Evolutionary conservation across 2,888 invertebrate genomes (phyloP).

Genomic region (Dryobota labecula): DNA sequence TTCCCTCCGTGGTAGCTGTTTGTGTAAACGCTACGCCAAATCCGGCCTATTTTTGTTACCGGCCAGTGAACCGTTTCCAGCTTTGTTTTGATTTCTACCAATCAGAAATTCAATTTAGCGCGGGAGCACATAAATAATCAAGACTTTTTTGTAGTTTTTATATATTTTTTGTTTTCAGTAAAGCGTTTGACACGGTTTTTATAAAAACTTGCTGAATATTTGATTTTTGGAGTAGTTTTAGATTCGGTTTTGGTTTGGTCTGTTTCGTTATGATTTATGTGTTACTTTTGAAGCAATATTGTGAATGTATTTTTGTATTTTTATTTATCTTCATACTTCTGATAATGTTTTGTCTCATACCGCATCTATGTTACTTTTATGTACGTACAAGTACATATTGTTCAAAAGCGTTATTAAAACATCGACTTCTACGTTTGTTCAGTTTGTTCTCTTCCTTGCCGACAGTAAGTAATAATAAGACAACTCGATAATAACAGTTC

Average conservation of each 20-base stretch:
- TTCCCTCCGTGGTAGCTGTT: slow-evolving; percentile 67
- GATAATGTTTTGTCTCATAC: background rate
- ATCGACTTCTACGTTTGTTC: background rate
- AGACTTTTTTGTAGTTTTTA: slow-evolving; percentile 52
- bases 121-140: slow-evolving; percentile 59
- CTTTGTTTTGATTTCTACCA: slow-evolving; percentile 68
- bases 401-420: background rate
- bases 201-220: slow-evolving; percentile 44
- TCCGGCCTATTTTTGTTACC: slow-evolving; percentile 78
- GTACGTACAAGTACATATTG: background rate
- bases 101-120: slow-evolving; percentile 71
- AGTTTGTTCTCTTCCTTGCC: background rate
- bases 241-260: slow-evolving; percentile 9
- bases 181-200: slow-evolving; percentile 50
- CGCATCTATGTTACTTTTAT: background rate
- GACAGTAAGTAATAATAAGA: background rate
- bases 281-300: background rate
- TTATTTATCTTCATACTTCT: background rate
- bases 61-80: slow-evolving; percentile 74
- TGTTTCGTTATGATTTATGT: slow-evolving; percentile 28
- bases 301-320: background rate
- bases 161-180: slow-evolving; percentile 39
- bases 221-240: slow-evolving; percentile 35
- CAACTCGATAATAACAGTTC: slow-evolving; percentile 8
- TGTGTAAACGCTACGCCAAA: slow-evolving; percentile 75